Base-by-base conservation (phyloP, 2,888 invertebrate genomes). In the Malthinus flaveolus region DNA sequence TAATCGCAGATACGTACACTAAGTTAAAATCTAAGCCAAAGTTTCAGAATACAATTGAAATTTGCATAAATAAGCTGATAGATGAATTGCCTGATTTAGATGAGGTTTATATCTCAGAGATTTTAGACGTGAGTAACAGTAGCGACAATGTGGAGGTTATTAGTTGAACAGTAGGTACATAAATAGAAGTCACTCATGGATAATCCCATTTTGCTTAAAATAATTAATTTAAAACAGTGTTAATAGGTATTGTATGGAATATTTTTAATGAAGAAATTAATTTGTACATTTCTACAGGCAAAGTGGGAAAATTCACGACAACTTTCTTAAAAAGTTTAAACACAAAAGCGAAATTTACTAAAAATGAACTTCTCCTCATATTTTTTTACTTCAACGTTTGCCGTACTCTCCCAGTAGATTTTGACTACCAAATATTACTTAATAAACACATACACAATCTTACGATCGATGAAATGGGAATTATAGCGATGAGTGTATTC, bases 401-500 rank as follows among this genome's bases (percentile, higher is more conserved):
- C 58, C 81, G 91, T 36, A 83, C 76, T 56, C 73, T 83, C 5
- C 75, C 83, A 5, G 76, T 84, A 57, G 1, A 12, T 7, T 87
- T 87, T 64, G 86, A 87, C 66, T 80, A 88, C 50, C 90, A 92
- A 78, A 73, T 82, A 44, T 79, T 81, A 35, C 69, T 89, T 53
- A 75, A 80, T 31, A 72, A 81, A 3, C 75, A 78, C 50, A 79
- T 88, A 9, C 69, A 83, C 7, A 70, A 82, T 15, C 82, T 90
- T 70, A 81, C 79, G 11, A 68, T 86, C 7, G 84, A 87, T 65
- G 90, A 93, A 72, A 74, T 91, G 59, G 88, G 86, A 9, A 82
- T 92, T n/a, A 82, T 89, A 66, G 83, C 87, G 5, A 57, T 71
- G 62, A 90, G 88, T 0, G 91, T 89, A 74, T 93, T 93, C 69